These are phyloP conservation scores for Ageneiosus marmoratus DNA, from an alignment of 2,113 vertebrate species.

Conservation along the genomic window DNA sequence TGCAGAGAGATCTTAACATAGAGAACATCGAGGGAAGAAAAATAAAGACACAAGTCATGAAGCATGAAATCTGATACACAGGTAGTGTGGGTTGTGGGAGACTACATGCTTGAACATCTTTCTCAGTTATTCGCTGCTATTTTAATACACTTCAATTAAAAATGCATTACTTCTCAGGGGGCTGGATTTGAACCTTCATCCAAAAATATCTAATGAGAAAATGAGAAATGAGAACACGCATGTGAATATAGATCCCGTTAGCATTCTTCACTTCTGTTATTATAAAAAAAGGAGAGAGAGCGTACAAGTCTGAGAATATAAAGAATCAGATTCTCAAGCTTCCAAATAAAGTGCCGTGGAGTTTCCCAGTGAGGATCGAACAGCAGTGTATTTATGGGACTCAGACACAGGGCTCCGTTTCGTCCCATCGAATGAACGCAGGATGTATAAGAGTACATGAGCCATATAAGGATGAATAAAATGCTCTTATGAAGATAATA, in stretches of 20 bases:
- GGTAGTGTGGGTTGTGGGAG: not conserved
- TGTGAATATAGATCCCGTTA: not conserved
- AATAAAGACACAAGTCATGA: not conserved
- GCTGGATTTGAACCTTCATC: not conserved
- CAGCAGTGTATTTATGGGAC: not conserved
- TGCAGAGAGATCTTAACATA: not conserved
- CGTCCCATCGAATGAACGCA: slow-evolving; percentile 11
- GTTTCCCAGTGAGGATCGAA: slow-evolving; percentile 22
- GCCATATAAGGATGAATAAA: slow-evolving; percentile 52
- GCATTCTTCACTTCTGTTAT: slow-evolving; percentile 1
- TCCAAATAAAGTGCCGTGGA: slow-evolving; percentile 25
- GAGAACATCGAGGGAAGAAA: not conserved
- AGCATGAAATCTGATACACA: not conserved
- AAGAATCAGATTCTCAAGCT: slow-evolving; percentile 20
- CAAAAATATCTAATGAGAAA: slow-evolving; percentile 6
- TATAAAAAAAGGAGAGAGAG: not conserved
- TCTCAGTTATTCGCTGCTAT: not conserved
- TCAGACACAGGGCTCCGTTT: not conserved
- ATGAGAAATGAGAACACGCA: not conserved
- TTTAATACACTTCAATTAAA: not conserved
- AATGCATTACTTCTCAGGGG: not conserved
- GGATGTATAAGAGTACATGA: slow-evolving; percentile 38
- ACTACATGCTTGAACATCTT: too few relatives aligned
- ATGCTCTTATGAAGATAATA: not conserved
- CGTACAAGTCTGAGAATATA: slow-evolving; percentile 34